Percentiles rank a stretch among this genome's conserved stretches.
Evolutionary conservation across 92 coral and sea anemone species (phyloP).

Genomic region (Virgularia gustaviana): DNA sequence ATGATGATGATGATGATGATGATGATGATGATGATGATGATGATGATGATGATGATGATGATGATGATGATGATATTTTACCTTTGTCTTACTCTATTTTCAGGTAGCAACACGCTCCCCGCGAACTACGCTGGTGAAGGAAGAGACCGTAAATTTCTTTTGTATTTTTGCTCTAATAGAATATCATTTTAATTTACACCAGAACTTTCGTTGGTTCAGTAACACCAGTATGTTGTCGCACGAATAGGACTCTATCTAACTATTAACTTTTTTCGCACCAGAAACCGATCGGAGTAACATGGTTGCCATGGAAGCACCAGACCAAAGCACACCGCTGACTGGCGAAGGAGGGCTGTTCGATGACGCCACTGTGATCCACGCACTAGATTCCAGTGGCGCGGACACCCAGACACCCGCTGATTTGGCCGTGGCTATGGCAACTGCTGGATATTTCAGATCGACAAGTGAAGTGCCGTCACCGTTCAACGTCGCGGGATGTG

Average conservation of each 20-base stretch:
- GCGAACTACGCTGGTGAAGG: conserved; percentile 80
- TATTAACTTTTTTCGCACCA: too few relatives aligned
- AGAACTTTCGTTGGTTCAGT: too few relatives aligned
- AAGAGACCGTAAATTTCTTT: conserved; percentile 72
- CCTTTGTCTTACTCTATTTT: neutral
- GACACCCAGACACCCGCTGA: conserved; percentile 64
- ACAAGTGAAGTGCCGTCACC: conserved; percentile 5
- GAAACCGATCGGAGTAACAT: conserved; percentile 92
- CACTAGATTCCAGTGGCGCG: conserved; percentile 40
- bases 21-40: too few relatives aligned
- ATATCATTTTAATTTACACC: too few relatives aligned
- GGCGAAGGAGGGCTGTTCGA: conserved; percentile 64
- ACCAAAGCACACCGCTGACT: conserved; percentile 73
- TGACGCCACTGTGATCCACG: conserved; percentile 58
- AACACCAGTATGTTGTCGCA: too few relatives aligned
- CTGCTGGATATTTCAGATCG: conserved; percentile 57
- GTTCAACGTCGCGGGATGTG: neutral
- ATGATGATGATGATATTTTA: too few relatives aligned
- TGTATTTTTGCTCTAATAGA: neutral
- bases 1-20: too few relatives aligned
- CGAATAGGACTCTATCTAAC: too few relatives aligned
- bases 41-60: too few relatives aligned
- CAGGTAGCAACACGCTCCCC: conserved; percentile 80
- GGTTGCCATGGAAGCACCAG: conserved; percentile 61
- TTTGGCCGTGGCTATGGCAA: conserved; percentile 73